Conservation (phyloP, 2,888 invertebrate species). For the Margaritifera margaritifera region DNA sequence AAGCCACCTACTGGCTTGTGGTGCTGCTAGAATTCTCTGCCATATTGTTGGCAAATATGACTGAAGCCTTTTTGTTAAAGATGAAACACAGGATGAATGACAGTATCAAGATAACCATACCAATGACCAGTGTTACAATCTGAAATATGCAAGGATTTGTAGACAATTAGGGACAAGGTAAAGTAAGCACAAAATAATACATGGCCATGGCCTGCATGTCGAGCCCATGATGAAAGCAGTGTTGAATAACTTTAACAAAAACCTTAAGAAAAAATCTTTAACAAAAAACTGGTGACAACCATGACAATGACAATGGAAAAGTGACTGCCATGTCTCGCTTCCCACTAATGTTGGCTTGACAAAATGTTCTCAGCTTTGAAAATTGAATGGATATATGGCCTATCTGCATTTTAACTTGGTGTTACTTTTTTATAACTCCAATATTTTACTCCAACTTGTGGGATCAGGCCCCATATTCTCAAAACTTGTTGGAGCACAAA, state of each 20-base stretch:
- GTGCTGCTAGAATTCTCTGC: conserved; percentile 11
- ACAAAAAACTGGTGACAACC: neutral
- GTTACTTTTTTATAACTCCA: too few species aligned
- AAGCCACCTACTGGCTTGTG: neutral
- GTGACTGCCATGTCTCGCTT: too few species aligned
- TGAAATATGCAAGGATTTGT: conserved; percentile 31
- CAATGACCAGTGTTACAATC: conserved; percentile 48
- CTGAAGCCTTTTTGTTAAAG: conserved; percentile 43
- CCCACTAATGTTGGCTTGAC: too few species aligned
- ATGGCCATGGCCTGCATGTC: too few species aligned
- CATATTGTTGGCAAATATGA: conserved; percentile 19
- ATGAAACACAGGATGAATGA: conserved; percentile 52
- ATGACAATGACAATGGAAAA: neutral
- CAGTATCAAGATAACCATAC: conserved; percentile 51
- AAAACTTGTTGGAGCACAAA: too few species aligned
- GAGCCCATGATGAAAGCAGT: neutral
- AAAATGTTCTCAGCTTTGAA: too few species aligned
- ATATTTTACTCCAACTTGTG: too few species aligned
- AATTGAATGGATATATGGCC: too few species aligned
- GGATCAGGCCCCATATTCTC: too few species aligned
- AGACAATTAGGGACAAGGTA: conserved; percentile 2
- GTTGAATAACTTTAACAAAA: neutral
- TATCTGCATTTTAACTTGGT: too few species aligned
- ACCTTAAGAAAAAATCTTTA: neutral
- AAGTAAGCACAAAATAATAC: neutral